Evolutionary conservation across 2,888 invertebrate species (phyloP).

Genomic region (Oscheius sp.): DNA sequence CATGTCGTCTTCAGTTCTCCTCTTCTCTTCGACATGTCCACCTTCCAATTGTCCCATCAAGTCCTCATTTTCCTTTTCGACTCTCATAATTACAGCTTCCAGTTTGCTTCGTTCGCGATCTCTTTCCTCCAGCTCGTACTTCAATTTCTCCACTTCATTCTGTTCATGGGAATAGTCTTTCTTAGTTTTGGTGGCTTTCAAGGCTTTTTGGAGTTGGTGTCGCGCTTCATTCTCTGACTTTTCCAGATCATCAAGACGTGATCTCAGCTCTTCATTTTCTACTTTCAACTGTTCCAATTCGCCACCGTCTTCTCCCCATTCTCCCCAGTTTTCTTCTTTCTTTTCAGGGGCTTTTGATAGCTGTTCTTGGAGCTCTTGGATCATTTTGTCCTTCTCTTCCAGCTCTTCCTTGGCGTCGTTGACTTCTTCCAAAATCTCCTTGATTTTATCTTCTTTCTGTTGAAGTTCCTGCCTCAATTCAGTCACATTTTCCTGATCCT

Average conservation of each 20-base stretch:
- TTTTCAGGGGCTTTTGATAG: neutral
- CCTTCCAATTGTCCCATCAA: constrained; percentile 22
- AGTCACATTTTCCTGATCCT: neutral
- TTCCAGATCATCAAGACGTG: neutral
- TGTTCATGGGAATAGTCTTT: neutral
- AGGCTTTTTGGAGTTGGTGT: no score
- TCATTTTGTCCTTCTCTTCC: constrained; percentile 1
- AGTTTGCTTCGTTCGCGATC: neutral
- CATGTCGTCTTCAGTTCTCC: neutral
- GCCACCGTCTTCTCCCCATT: neutral
- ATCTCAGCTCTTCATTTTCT: neutral
- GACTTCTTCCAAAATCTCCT: constrained; percentile 3
- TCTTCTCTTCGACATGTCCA: neutral
- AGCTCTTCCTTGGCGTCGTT: neutral
- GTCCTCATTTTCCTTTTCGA: constrained; percentile 18
- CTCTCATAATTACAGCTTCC: constrained; percentile 9
- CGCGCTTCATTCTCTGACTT: neutral
- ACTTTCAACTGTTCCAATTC: neutral
- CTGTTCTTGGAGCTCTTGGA: neutral
- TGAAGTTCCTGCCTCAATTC: neutral
- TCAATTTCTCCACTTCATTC: neutral
- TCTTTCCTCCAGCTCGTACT: neutral
- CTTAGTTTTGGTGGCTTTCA: no score
- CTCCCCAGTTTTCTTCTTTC: neutral
- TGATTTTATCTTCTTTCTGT: no score